These are phyloP conservation scores for Actinostola sp. DNA, from an alignment of 92 coral and sea anemone genomes.

Conservation along the genomic window DNA sequence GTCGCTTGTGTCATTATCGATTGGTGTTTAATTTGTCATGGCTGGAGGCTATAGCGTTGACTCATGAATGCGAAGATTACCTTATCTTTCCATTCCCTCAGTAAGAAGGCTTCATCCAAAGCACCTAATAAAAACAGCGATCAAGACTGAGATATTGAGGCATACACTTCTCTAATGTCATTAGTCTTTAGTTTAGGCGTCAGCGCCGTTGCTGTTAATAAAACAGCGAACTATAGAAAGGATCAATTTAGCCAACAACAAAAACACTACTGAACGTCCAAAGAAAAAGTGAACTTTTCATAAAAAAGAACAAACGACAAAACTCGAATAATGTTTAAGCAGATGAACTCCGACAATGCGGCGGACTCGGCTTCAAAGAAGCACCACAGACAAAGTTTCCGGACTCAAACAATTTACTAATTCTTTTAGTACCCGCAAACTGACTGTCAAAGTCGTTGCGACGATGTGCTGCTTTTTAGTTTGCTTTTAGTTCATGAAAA, in stretches of 20 bases:
- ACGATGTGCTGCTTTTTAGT: constrained; percentile 10
- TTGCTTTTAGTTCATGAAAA: constrained; percentile 31
- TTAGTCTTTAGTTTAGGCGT: no score
- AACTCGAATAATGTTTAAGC: no score
- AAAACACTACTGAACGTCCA: no score
- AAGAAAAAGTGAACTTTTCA: no score
- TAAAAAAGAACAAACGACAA: no score
- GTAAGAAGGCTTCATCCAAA: neutral
- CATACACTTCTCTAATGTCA: no score
- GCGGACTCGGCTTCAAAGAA: neutral
- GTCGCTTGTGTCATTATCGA: neutral
- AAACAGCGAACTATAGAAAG: no score
- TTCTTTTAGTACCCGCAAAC: constrained; percentile 24
- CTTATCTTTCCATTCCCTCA: neutral
- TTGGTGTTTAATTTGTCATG: neutral
- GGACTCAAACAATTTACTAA: neutral
- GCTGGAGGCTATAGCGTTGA: neutral
- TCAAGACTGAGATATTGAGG: neutral
- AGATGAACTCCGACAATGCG: no score
- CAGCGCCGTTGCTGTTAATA: no score
- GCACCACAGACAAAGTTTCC: constrained; percentile 6
- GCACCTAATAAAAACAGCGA: constrained; percentile 4
- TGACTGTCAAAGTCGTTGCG: constrained; percentile 25
- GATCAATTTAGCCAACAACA: no score
- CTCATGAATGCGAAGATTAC: neutral